Conservation (phyloP, 1,140 invertebrate species). For the Argopecten irradians region DNA sequence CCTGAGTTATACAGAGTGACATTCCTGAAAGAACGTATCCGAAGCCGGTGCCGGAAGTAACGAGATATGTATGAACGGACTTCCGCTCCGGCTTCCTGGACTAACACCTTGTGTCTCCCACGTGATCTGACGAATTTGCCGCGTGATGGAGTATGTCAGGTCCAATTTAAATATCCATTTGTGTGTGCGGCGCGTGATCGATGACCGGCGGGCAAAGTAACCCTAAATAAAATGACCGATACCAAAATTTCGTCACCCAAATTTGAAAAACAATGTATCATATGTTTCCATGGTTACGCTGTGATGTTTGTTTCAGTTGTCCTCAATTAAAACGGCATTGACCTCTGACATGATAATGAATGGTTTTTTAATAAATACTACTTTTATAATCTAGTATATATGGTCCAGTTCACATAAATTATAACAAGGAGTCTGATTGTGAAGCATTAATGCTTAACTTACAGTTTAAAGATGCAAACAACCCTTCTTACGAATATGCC, state of each 20-base stretch:
- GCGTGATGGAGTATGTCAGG: not conserved
- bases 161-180: slow-evolving; percentile 7
- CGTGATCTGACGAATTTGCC: not conserved
- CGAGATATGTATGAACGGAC: slow-evolving; percentile 5
- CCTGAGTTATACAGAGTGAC: not conserved
- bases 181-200: not conserved
- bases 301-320: too few relatives aligned
- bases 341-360: too few relatives aligned
- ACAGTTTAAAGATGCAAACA: too few relatives aligned
- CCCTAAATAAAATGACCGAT: not conserved
- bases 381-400: too few relatives aligned
- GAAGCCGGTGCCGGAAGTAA: not conserved
- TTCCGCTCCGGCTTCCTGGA: slow-evolving; percentile 19
- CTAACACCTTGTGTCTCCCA: not conserved
- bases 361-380: too few relatives aligned
- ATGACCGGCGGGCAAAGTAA: not conserved
- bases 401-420: too few relatives aligned
- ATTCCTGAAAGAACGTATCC: not conserved
- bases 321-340: too few relatives aligned
- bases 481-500: too few relatives aligned
- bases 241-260: not conserved
- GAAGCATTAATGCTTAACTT: too few relatives aligned
- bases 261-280: not conserved
- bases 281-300: too few relatives aligned
- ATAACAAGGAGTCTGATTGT: too few relatives aligned